phyloP scores from a whole-genome alignment of 2,113 vertebrate genomes.

The Salminus brasiliensis region DNA sequence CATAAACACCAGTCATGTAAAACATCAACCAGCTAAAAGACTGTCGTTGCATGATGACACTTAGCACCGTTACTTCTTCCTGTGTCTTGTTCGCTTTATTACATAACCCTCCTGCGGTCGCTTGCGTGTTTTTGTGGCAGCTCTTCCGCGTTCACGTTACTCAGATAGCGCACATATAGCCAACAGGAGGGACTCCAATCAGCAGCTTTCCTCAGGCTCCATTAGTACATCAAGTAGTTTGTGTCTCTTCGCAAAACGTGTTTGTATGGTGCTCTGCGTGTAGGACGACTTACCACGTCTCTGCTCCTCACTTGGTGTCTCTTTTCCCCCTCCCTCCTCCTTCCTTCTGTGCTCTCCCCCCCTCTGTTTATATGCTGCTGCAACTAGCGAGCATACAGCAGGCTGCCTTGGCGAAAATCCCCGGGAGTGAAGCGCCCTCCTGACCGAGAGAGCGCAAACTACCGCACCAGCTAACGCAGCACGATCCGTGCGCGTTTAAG shows the following conservation, averaged over 20 bases:
- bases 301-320: conserved; percentile 44
- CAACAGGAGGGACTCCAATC: conserved; percentile 22
- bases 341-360: conserved; percentile 40
- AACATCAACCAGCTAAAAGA: too few relatives aligned
- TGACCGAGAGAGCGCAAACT: not conserved
- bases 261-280: not conserved
- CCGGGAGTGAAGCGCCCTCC: conserved; percentile 4
- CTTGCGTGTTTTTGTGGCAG: conserved; percentile 30
- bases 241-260: not conserved
- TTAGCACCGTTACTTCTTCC: not conserved
- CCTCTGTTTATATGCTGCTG: conserved; percentile 20
- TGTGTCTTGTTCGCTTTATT: conserved; percentile 14
- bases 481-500: not conserved
- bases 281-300: conserved; percentile 46
- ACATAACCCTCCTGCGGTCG: conserved; percentile 45
- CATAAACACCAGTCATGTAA: too few relatives aligned
- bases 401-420: conserved; percentile 19
- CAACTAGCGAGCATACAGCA: conserved; percentile 28
- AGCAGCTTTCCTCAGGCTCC: not conserved
- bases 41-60: too few relatives aligned
- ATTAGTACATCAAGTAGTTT: not conserved
- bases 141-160: conserved; percentile 27
- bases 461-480: not conserved
- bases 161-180: conserved; percentile 11
- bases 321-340: conserved; percentile 30